phyloP scores from a whole-genome alignment of 2,797 vertebrate species.

The Brotogeris chrysoptera region DNA sequence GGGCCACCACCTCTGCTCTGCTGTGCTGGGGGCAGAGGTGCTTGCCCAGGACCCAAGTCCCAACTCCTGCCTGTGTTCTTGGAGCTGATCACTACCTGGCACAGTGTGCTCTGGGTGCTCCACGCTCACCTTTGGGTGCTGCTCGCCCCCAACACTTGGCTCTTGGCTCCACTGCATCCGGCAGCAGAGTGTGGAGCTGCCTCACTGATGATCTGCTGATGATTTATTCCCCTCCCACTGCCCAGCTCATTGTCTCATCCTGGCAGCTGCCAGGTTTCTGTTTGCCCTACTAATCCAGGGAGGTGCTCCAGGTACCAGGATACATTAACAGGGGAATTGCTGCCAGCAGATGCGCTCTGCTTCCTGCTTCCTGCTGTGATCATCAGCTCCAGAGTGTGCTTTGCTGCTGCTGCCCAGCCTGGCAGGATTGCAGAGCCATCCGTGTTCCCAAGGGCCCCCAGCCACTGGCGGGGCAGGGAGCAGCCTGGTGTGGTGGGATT shows the following conservation, averaged over 20 bases:
- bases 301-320: background rate
- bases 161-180: rapidly evolving
- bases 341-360: rapidly evolving
- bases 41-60: no score
- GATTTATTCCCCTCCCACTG: background rate
- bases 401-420: background rate
- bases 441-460: background rate
- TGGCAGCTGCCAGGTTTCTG: background rate
- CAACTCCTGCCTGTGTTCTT: rapidly evolving
- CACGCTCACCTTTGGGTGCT: background rate
- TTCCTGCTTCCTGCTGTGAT: background rate
- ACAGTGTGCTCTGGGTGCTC: rapidly evolving
- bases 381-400: background rate
- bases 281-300: background rate
- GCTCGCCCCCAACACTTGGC: rapidly evolving
- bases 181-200: background rate
- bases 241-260: background rate
- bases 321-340: rapidly evolving
- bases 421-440: background rate
- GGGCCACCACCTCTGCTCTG: background rate
- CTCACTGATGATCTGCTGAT: background rate
- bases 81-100: background rate
- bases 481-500: background rate
- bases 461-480: rapidly evolving
- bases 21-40: background rate